Evolutionary conservation across 2,797 vertebrate species (phyloP), one percentile per base, ranked within the genome.

Genomic region (Nasua narica): DNA sequence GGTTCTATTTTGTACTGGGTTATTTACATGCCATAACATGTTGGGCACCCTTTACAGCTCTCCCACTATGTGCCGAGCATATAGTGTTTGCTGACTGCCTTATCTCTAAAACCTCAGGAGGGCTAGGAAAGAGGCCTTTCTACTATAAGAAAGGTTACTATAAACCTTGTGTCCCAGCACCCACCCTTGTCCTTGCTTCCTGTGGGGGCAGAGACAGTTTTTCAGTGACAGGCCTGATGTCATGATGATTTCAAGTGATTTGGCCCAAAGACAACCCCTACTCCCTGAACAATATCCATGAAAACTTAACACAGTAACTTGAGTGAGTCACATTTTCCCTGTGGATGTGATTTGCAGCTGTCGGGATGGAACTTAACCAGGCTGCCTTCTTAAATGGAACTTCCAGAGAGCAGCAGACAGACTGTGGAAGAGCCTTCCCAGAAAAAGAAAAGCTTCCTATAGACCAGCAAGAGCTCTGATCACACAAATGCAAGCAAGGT

Each of bases 171-270:
- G 56, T 70, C 90, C 25, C 62, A 67, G 52, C 5, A 0, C 60
- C 86, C 76, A 67, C 56, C 4, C 72, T 87, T n/a, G 48, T 65
- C 82, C 54, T 52, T 65, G 56, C 70, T 96, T 97, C 92, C 79
- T 95, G 74, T 91, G 79, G 43, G 87, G 62, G 58, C 89, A 72
- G 56, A 58, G 19, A 83, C 90, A 83, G 82, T 62, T 92, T 96
- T 93, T 95, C 87, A 96, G 91, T 86, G 83, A 96, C 70, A 72
- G 70, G 76, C 48, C 79, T 97, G 97, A 95, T 96, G 91, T 98
- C 97, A 93, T 93, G 91, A 92, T 97, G 96, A 96, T 95, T 97
- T 96, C 96, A 96, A 97, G 86, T 90, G 91, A 94, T 81, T 94
- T 97, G 96, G 95, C 96, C 87, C 83, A 81, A 79, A 96, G 93